Evolutionary conservation across 1,140 invertebrate genomes (phyloP), one percentile per base, ranked within the genome.

Genomic region (Samia ricini): DNA sequence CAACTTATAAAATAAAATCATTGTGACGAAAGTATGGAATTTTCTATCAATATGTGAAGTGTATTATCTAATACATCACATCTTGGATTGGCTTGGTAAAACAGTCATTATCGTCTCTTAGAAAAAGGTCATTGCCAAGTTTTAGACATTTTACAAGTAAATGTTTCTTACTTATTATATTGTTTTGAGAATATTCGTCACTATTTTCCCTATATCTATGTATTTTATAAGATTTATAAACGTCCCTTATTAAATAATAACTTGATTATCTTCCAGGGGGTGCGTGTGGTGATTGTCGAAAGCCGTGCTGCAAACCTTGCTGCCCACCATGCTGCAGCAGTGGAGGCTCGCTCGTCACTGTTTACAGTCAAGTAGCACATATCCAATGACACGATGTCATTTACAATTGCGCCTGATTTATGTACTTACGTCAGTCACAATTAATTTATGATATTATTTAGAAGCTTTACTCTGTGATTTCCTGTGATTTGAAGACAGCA

Each of bases 291-390:
- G 66, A 70, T 5, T 71, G 72, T 29, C 55, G 68, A 6, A 5
- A 66, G 8, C 63, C 69, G 5, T 85, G 83, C 63, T 77, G 77
- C 48, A 62, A 61, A 23, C 67, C 64, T 8, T 72, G 74, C 52
- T 64, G 66, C 42, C 24, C 74, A 8, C 70, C 77, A 1, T 79
- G 79, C 65, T 79, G 79, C 65, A 79, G 81, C 66, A 59, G 71
- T 15, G 64, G 68, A 22, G 82, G 83, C 52, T 88, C 86, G 4
- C 75, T 86, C 66, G 79, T 89, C 78, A 89, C 86, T 79, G 83
- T 89, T 72, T 89, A 88, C 86, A 89, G 85, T 86, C 83, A 88
- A 89, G 85, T 89, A 89, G 81, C 85, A 73, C 77, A 88, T 79
- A 88, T 88, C 74, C 84, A 87, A 78, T 87, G 81, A 88, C 67